phyloP scores from a whole-genome alignment of 2,888 invertebrate genomes.

The Sarcophaga variegata region DNA sequence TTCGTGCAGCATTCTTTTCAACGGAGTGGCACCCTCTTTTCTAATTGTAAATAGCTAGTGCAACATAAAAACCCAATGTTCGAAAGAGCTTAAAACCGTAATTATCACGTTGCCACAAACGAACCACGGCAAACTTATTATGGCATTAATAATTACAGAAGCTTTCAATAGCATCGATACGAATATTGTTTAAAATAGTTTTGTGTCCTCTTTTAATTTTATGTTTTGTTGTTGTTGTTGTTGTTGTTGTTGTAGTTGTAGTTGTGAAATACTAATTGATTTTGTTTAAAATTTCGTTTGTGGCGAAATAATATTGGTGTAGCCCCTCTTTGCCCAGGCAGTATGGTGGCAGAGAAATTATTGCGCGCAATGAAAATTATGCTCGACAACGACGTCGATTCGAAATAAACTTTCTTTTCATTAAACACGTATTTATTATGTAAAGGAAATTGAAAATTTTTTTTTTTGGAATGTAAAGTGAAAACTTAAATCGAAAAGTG shows the following conservation, averaged over 20 bases:
- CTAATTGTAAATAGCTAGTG: too few species aligned
- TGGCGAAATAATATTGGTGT: neutral
- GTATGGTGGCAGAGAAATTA: neutral
- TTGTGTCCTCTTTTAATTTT: neutral
- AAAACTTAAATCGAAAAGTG: conserved; percentile 64
- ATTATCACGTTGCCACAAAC: conserved; percentile 18
- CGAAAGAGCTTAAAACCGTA: neutral
- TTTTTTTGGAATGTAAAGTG: conserved; percentile 59
- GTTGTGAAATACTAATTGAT: neutral
- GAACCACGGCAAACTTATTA: neutral
- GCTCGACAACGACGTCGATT: neutral
- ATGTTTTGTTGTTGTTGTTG: neutral
- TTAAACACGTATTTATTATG: conserved; percentile 29
- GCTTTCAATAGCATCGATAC: neutral
- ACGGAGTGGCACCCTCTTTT: too few species aligned
- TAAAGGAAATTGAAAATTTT: conserved; percentile 61
- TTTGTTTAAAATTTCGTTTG: neutral
- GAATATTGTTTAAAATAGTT: too few species aligned
- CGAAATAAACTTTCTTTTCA: conserved; percentile 53
- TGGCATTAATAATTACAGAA: neutral
- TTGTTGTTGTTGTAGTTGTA: neutral
- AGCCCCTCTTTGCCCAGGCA: neutral
- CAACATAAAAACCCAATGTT: neutral
- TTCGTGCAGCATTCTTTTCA: too few species aligned
- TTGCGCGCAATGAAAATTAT: neutral